Percentiles rank a stretch among this genome's conserved stretches.
phyloP scores from a whole-genome alignment of 2,888 invertebrate species.

The Synanthedon vespiformis region DNA sequence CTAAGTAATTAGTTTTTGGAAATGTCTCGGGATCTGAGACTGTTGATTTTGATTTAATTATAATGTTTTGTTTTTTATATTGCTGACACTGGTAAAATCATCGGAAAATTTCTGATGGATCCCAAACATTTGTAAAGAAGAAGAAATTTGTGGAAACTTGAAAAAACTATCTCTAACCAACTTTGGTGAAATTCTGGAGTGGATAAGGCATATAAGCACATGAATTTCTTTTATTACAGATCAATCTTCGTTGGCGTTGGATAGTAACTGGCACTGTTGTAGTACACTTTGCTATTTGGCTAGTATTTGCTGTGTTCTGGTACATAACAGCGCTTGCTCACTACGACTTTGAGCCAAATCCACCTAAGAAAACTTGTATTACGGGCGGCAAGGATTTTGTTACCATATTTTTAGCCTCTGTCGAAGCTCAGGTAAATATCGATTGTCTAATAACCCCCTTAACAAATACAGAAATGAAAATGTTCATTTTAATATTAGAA shows the following conservation, averaged over 20 bases:
- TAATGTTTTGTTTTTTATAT: too few species aligned
- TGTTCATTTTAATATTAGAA: not conserved
- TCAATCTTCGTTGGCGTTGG: slow-evolving; percentile 63
- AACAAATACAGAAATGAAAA: not conserved
- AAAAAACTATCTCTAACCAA: too few species aligned
- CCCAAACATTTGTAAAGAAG: too few species aligned
- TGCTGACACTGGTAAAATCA: too few species aligned
- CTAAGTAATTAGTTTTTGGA: too few species aligned
- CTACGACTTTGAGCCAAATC: slow-evolving; percentile 59
- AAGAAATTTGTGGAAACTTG: too few species aligned
- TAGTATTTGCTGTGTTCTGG: slow-evolving; percentile 61
- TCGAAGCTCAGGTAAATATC: slow-evolving; percentile 50
- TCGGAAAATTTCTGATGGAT: too few species aligned
- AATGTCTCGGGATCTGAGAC: too few species aligned
- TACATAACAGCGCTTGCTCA: slow-evolving; percentile 57
- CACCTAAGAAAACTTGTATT: slow-evolving; percentile 47
- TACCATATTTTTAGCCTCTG: slow-evolving; percentile 58
- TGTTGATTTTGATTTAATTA: too few species aligned
- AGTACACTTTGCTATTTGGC: slow-evolving; percentile 58
- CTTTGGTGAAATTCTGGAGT: too few species aligned
- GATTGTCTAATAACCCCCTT: too few species aligned
- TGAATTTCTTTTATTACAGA: slow-evolving; percentile 21
- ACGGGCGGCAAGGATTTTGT: slow-evolving; percentile 59
- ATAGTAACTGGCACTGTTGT: slow-evolving; percentile 56
- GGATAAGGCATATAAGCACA: too few species aligned